Percentiles rank a stretch among this genome's conserved stretches.
These are phyloP conservation scores for Plectropomus leopardus DNA, from an alignment of 2,113 vertebrate genomes.

Conservation along the genomic window DNA sequence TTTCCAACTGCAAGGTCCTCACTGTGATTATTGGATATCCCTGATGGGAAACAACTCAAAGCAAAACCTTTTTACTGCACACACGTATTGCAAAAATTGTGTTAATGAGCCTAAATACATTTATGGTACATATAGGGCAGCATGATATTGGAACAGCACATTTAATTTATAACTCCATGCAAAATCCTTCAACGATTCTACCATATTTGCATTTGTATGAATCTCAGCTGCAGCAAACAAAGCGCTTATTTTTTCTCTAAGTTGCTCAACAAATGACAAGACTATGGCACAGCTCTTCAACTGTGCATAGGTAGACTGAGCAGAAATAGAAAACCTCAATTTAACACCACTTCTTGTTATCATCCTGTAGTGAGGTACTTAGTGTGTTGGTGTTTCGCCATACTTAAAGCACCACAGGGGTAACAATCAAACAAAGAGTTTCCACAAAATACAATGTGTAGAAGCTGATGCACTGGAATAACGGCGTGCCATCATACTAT, in stretches of 20 bases:
- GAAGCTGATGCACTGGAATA: not conserved
- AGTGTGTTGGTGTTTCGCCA: not conserved
- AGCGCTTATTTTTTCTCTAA: not conserved
- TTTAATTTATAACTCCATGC: not conserved
- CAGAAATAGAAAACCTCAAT: constrained; percentile 23
- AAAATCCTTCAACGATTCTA: not conserved
- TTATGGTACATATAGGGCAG: not conserved
- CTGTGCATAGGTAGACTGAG: not conserved
- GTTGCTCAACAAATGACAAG: constrained; percentile 1
- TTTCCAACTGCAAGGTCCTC: constrained; percentile 1
- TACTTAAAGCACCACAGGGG: not conserved
- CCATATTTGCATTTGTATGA: not conserved
- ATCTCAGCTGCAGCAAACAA: not conserved
- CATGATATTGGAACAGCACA: too few relatives aligned
- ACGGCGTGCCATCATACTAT: not conserved
- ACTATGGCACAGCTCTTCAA: not conserved
- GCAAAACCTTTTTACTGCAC: not conserved
- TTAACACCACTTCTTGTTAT: constrained; percentile 10
- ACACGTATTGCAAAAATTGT: not conserved
- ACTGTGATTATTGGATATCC: constrained; percentile 22
- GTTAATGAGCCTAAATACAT: not conserved
- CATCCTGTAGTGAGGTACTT: constrained; percentile 6
- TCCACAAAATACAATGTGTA: constrained; percentile 4
- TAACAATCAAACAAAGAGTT: not conserved
- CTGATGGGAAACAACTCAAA: constrained; percentile 16